These are phyloP conservation scores for Bombus superbus DNA, from an alignment of 1,140 invertebrate genomes.

Conservation along the genomic window DNA sequence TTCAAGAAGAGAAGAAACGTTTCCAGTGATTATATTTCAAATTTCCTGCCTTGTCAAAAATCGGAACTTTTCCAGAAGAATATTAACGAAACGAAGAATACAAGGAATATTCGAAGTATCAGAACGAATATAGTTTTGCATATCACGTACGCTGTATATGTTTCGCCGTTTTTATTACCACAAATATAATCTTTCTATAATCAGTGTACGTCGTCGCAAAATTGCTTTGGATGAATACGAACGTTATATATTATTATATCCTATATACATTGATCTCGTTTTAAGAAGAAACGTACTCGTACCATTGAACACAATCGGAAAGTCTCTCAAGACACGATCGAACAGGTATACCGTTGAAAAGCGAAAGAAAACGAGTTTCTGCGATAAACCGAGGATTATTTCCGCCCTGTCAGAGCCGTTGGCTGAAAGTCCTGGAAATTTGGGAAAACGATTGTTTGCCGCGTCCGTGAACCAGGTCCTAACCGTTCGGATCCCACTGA, in stretches of 20 bases:
- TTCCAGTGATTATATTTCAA: background rate
- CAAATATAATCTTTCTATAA: too few relatives aligned
- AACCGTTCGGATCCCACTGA: slow-evolving; percentile 66
- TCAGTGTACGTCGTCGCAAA: too few relatives aligned
- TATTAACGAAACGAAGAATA: too few relatives aligned
- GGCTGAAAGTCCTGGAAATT: slow-evolving; percentile 8
- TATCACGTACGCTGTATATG: too few relatives aligned
- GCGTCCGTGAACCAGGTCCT: slow-evolving; percentile 70
- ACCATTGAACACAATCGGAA: too few relatives aligned
- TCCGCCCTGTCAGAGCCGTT: background rate
- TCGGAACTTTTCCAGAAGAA: too few relatives aligned
- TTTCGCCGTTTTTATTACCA: too few relatives aligned
- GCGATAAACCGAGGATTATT: background rate
- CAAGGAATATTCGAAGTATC: too few relatives aligned
- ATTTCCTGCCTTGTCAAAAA: too few relatives aligned
- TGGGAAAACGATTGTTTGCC: slow-evolving; percentile 29
- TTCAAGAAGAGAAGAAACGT: background rate
- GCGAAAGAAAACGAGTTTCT: background rate
- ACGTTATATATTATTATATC: background rate
- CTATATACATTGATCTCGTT: background rate
- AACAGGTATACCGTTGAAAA: background rate
- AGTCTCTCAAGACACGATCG: background rate
- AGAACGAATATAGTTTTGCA: too few relatives aligned
- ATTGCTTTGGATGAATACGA: background rate
- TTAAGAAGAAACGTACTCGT: background rate